Conservation (phyloP, 2,797 vertebrate genomes). For the Thalassophryne amazonica region DNA sequence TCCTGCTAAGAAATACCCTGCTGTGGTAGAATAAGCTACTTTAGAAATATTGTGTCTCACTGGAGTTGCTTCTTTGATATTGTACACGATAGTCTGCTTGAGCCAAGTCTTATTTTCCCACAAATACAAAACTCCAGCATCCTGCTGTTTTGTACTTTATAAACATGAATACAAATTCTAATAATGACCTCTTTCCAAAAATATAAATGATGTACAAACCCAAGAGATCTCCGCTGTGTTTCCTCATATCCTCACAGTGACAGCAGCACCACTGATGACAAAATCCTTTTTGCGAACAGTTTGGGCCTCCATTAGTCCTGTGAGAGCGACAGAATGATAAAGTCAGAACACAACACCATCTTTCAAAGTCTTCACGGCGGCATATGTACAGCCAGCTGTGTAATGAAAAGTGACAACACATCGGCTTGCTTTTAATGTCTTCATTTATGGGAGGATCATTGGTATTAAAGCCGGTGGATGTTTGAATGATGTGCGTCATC, state of each 20-base stretch:
- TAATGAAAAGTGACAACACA: constrained; percentile 73
- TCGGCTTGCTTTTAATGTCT: constrained; percentile 58
- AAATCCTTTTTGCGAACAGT: constrained; percentile 53
- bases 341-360: constrained; percentile 51
- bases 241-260: constrained; percentile 14
- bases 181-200: constrained; percentile 29
- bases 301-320: constrained; percentile 30
- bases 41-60: background rate
- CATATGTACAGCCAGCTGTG: constrained; percentile 54
- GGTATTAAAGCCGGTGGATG: constrained; percentile 13
- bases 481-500: constrained; percentile 25
- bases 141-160: background rate
- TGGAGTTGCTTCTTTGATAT: constrained; percentile 16
- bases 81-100: constrained; percentile 2
- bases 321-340: constrained; percentile 60
- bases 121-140: constrained; percentile 3
- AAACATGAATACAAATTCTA: constrained; percentile 12
- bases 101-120: constrained; percentile 13
- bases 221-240: constrained; percentile 25
- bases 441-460: constrained; percentile 46
- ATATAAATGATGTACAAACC: constrained; percentile 22
- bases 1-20: background rate
- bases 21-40: background rate
- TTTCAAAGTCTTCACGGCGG: constrained; percentile 56
- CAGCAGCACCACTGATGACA: constrained; percentile 40